Percentiles rank a stretch among this genome's conserved stretches.
phyloP scores from a whole-genome alignment of 2,888 invertebrate genomes.

The Tenthredo mesomela region DNA sequence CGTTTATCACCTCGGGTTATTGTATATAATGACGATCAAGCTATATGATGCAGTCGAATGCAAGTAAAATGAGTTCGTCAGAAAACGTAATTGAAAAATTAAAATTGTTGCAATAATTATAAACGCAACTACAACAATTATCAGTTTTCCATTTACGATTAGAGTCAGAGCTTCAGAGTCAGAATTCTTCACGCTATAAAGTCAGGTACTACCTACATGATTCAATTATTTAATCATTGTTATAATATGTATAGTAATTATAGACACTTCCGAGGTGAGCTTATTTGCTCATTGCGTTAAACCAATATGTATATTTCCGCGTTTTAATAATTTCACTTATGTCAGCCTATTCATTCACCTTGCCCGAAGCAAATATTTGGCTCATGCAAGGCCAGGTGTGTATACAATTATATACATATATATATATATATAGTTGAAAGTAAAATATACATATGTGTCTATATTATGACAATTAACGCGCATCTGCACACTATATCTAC shows the following conservation, averaged over 20 bases:
- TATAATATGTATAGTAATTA: background rate
- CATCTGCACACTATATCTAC: background rate
- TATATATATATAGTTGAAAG: background rate
- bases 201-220: no score
- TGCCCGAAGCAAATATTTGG: slow-evolving; percentile 34
- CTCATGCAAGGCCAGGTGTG: slow-evolving; percentile 22
- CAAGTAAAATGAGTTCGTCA: background rate
- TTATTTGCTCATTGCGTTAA: background rate
- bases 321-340: background rate
- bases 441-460: background rate
- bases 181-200: no score
- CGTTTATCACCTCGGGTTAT: background rate
- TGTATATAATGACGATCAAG: background rate
- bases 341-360: slow-evolving; percentile 30
- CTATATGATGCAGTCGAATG: background rate
- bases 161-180: no score
- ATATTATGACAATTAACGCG: background rate
- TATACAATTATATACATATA: background rate
- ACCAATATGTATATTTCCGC: background rate
- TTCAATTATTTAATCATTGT: no score
- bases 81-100: background rate
- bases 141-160: no score
- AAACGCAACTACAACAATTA: no score
- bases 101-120: no score
- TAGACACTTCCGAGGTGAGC: background rate